Conservation (phyloP, 2,888 invertebrate species). For the Tanytarsus gracilentus region DNA sequence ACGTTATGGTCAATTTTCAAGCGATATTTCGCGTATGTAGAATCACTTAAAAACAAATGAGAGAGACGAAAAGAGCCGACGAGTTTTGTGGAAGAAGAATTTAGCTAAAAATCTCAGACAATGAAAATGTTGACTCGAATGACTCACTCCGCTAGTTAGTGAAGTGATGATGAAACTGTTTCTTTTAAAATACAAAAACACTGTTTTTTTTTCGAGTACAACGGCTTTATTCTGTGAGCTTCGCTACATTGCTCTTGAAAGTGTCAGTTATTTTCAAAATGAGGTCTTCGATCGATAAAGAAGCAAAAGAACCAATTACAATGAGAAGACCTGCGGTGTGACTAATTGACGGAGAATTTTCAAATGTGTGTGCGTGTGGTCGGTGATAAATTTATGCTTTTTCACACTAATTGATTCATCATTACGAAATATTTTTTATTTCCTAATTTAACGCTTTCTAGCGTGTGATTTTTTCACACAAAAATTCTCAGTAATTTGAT, state of each 20-base stretch:
- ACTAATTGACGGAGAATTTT: slow-evolving; percentile 13
- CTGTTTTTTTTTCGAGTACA: neutral
- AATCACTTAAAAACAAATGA: no score
- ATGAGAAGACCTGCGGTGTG: no score
- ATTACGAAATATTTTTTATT: neutral
- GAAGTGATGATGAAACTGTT: slow-evolving; percentile 16
- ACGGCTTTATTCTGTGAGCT: slow-evolving; percentile 15
- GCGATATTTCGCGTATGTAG: no score
- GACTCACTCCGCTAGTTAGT: neutral
- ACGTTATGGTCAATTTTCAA: no score
- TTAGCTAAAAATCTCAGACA: slow-evolving; percentile 16
- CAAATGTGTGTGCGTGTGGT: neutral
- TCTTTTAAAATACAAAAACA: no score
- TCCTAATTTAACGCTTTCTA: no score
- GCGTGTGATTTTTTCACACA: no score
- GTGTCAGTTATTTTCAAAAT: neutral
- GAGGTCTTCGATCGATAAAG: slow-evolving; percentile 24
- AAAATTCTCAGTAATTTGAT: no score
- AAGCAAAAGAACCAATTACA: no score
- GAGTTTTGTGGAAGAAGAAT: neutral
- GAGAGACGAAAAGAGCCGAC: neutral
- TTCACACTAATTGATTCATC: slow-evolving; percentile 13
- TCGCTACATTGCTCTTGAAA: neutral
- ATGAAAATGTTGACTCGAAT: neutral
- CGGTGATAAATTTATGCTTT: neutral